These are phyloP conservation scores for Helostoma temminkii DNA, from an alignment of 2,797 vertebrate genomes.

Conservation along the genomic window DNA sequence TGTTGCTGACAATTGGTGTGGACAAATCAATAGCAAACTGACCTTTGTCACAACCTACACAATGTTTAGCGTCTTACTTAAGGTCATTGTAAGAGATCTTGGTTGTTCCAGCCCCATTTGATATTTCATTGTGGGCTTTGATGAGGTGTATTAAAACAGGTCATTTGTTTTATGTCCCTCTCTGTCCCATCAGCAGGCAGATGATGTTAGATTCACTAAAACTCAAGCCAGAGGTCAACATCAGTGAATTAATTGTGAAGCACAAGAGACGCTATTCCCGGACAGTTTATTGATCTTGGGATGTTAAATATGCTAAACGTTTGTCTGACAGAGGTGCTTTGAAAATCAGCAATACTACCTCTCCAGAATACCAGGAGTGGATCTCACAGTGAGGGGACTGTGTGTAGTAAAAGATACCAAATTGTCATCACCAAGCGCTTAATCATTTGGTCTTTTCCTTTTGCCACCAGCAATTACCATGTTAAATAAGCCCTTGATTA, in stretches of 20 bases:
- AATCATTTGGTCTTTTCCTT: slow-evolving; percentile 48
- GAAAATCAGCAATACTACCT: slow-evolving; percentile 48
- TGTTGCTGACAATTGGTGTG: slow-evolving; percentile 41
- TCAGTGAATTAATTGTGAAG: slow-evolving; percentile 75
- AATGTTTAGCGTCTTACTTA: slow-evolving; percentile 52
- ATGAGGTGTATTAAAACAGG: slow-evolving; percentile 68
- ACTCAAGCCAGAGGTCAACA: slow-evolving; percentile 77
- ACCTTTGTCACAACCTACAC: slow-evolving; percentile 65
- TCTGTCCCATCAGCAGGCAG: slow-evolving; percentile 66
- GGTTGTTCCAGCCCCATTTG: slow-evolving; percentile 59
- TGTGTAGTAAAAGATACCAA: slow-evolving; percentile 44
- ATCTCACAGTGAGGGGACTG: slow-evolving; percentile 23
- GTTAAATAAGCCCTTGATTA: slow-evolving; percentile 73
- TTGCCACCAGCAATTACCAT: slow-evolving; percentile 63
- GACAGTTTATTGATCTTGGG: slow-evolving; percentile 77
- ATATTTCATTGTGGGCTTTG: slow-evolving; percentile 66
- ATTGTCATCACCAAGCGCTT: slow-evolving; percentile 46
- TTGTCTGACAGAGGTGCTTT: slow-evolving; percentile 60
- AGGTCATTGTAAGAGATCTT: slow-evolving; percentile 61
- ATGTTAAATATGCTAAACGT: slow-evolving; percentile 81
- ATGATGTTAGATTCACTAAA: slow-evolving; percentile 73
- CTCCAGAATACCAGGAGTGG: slow-evolving; percentile 51
- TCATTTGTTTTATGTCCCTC: slow-evolving; percentile 63
- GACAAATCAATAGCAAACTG: slow-evolving; percentile 57
- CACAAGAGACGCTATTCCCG: slow-evolving; percentile 54